Percentiles rank a stretch among this genome's conserved stretches.
Evolutionary conservation across 2,888 invertebrate species (phyloP).

Genomic region (Dione juno): DNA sequence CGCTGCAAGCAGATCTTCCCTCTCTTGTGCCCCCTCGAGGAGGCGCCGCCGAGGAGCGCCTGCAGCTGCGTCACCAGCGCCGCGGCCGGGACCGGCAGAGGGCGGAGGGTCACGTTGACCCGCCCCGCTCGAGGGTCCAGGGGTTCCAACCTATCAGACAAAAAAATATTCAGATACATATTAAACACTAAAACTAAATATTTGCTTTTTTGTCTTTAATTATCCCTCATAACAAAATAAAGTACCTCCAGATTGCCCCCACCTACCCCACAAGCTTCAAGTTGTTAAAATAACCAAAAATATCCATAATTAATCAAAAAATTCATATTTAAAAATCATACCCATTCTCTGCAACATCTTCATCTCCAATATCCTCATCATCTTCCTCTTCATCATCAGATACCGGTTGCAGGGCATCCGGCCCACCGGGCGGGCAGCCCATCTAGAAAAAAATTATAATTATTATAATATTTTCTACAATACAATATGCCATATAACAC

Average conservation of each 20-base stretch:
- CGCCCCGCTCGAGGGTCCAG: constrained; percentile 92
- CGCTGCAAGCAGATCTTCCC: constrained; percentile 77
- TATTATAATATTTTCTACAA: too few relatives aligned
- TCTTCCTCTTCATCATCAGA: constrained; percentile 56
- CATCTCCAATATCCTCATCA: not conserved
- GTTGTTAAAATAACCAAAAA: too few relatives aligned
- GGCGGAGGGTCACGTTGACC: constrained; percentile 88
- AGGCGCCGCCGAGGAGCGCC: constrained; percentile 76
- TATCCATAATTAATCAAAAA: too few relatives aligned
- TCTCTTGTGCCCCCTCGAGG: constrained; percentile 81
- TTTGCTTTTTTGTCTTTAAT: too few relatives aligned
- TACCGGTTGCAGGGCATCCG: constrained; percentile 86
- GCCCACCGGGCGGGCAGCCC: constrained; percentile 88
- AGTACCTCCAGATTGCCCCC: not conserved
- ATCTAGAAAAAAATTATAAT: constrained; percentile 69
- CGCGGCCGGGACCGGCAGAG: constrained; percentile 85
- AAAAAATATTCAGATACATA: too few relatives aligned
- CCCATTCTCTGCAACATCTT: constrained; percentile 24
- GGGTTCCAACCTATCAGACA: constrained; percentile 38
- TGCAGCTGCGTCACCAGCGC: constrained; percentile 82
- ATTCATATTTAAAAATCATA: not conserved
- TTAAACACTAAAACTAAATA: too few relatives aligned
- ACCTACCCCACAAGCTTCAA: too few relatives aligned
- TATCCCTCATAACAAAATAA: too few relatives aligned
- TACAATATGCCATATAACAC: too few relatives aligned